Conservation (phyloP, 2,888 invertebrate species). For the Rutpela maculata region DNA sequence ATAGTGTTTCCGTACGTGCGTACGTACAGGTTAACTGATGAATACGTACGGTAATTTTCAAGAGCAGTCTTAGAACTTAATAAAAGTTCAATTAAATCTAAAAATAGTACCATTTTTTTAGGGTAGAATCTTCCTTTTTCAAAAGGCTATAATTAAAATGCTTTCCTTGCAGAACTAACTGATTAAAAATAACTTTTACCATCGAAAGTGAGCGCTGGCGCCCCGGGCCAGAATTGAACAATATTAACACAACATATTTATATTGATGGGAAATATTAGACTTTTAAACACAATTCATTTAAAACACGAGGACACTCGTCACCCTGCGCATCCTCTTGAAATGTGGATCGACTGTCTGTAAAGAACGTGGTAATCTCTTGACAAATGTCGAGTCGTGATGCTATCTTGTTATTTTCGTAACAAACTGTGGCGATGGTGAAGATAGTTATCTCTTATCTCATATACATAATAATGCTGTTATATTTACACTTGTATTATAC, state of each 20-base stretch:
- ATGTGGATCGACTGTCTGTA: background rate
- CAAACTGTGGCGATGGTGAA: background rate
- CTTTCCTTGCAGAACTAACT: too few species aligned
- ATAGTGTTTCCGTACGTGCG: too few species aligned
- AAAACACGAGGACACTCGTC: background rate
- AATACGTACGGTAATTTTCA: too few species aligned
- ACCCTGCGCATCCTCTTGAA: background rate
- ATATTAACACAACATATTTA: background rate
- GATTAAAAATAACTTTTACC: too few species aligned
- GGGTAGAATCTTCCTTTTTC: too few species aligned
- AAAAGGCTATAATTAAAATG: too few species aligned
- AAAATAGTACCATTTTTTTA: too few species aligned
- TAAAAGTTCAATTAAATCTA: too few species aligned
- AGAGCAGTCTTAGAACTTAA: too few species aligned
- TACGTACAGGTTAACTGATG: too few species aligned
- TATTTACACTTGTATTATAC: constrained; percentile 15
- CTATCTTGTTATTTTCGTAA: constrained; percentile 18
- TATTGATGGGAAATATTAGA: background rate
- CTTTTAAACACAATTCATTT: background rate
- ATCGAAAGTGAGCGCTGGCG: too few species aligned
- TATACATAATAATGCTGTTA: constrained; percentile 9
- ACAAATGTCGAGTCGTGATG: background rate
- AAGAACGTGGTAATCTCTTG: background rate
- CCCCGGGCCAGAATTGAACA: too few species aligned
- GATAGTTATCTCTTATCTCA: constrained; percentile 1